A percentile compares a stretch with the other conserved stretches of the same genome.
These are phyloP conservation scores for Hymenochirus boettgeri DNA, from an alignment of 2,113 vertebrate genomes.

Conservation along the genomic window DNA sequence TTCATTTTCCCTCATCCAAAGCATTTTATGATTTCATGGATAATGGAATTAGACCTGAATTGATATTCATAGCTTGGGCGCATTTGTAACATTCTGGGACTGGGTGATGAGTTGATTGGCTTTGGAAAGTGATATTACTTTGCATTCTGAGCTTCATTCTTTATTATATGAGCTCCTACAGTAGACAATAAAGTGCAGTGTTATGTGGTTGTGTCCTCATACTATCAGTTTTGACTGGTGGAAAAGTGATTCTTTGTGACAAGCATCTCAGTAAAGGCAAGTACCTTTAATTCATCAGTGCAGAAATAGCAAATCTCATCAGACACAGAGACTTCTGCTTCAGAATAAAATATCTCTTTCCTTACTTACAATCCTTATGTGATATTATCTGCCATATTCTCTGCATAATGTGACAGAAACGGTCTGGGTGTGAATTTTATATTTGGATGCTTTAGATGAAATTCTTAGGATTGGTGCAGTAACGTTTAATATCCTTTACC, in stretches of 20 bases:
- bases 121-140: background rate
- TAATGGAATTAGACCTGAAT: constrained; percentile 8
- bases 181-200: background rate
- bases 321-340: background rate
- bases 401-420: background rate
- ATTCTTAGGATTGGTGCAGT: too few relatives aligned
- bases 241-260: constrained; percentile 17
- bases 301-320: background rate
- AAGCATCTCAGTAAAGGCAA: background rate
- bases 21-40: background rate
- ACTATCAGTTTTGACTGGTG: constrained; percentile 2
- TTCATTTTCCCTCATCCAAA: background rate
- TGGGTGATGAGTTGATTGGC: background rate
- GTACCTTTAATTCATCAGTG: background rate
- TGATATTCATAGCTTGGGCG: background rate
- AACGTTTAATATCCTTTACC: too few relatives aligned
- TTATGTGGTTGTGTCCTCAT: background rate
- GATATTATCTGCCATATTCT: background rate
- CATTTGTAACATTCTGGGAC: constrained; percentile 7
- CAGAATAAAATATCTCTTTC: background rate
- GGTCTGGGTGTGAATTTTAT: too few relatives aligned
- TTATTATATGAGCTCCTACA: background rate
- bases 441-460: too few relatives aligned
- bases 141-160: constrained; percentile 3
- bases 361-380: background rate